Percentiles rank a stretch among this genome's conserved stretches.
Conservation (phyloP, 2,113 vertebrate species). For the Triplophysa tibetana region DNA sequence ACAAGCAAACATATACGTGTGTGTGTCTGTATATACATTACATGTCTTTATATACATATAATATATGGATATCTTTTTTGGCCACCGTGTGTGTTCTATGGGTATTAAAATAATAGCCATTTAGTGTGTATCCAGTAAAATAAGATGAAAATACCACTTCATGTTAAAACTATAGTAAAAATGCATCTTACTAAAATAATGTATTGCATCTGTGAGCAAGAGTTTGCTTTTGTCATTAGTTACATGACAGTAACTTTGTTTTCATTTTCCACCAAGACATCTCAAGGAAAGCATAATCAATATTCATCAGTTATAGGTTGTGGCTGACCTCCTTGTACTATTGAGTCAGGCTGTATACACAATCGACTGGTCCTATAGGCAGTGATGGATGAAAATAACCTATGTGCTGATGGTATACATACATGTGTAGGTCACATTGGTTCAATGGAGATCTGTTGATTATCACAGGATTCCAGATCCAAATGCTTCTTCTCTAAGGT, state of each 20-base stretch:
- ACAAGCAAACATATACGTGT: no score
- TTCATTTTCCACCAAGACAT: constrained; percentile 41
- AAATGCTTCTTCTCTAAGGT: constrained; percentile 7
- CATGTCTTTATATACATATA: no score
- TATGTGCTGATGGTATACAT: constrained; percentile 1
- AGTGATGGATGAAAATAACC: constrained; percentile 36
- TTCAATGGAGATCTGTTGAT: neutral
- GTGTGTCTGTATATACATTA: no score
- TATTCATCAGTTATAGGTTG: constrained; percentile 56
- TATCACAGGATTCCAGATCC: constrained; percentile 18
- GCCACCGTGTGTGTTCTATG: no score
- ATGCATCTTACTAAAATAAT: neutral
- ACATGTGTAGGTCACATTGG: constrained; percentile 23
- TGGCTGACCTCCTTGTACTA: constrained; percentile 34
- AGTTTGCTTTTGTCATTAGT: neutral
- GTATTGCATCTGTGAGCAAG: neutral
- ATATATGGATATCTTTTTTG: no score
- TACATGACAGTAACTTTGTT: constrained; percentile 37
- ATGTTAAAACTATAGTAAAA: neutral
- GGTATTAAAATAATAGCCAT: no score
- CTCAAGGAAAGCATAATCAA: constrained; percentile 51
- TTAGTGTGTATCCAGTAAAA: no score
- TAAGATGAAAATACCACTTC: neutral
- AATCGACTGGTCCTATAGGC: constrained; percentile 50
- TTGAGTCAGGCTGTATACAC: constrained; percentile 38